A percentile compares a stretch with the other conserved stretches of the same genome.
Evolutionary conservation across 1,140 invertebrate genomes (phyloP).

Genomic region (Euura lappo): DNA sequence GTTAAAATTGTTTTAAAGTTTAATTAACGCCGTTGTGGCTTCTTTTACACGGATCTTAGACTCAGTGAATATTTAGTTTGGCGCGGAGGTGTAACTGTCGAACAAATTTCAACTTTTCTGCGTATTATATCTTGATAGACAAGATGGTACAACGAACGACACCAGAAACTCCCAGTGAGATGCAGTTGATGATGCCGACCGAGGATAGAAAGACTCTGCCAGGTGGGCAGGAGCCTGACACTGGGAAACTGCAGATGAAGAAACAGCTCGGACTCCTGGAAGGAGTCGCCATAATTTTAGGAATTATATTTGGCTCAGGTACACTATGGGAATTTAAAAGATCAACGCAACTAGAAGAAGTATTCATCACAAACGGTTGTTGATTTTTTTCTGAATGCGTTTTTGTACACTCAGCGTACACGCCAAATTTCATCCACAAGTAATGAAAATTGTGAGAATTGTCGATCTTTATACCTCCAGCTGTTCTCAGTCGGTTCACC

Average conservation of each 20-base stretch:
- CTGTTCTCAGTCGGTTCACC: neutral
- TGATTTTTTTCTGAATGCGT: too few species aligned
- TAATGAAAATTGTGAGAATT: too few species aligned
- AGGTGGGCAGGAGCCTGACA: slow-evolving; percentile 36
- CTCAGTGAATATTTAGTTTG: neutral
- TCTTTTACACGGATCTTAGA: neutral
- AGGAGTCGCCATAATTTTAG: slow-evolving; percentile 86
- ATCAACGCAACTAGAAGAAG: too few species aligned
- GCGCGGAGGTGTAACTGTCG: neutral
- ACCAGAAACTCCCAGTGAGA: slow-evolving; percentile 11
- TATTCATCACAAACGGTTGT: too few species aligned
- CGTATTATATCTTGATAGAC: neutral
- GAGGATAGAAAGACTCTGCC: slow-evolving; percentile 9
- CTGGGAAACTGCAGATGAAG: slow-evolving; percentile 72
- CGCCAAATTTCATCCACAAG: too few species aligned
- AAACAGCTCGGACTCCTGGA: slow-evolving; percentile 84
- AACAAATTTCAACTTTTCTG: neutral
- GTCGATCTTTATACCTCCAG: too few species aligned
- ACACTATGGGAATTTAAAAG: slow-evolving; percentile 26
- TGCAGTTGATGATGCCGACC: slow-evolving; percentile 21
- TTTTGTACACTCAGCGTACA: too few species aligned
- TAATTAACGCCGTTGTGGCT: neutral
- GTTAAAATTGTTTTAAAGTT: neutral
- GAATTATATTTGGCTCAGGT: slow-evolving; percentile 89
- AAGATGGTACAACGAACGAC: slow-evolving; percentile 8